These are phyloP conservation scores for Dicrurus megarhynchus DNA, from an alignment of 2,113 vertebrate genomes.

Conservation along the genomic window DNA sequence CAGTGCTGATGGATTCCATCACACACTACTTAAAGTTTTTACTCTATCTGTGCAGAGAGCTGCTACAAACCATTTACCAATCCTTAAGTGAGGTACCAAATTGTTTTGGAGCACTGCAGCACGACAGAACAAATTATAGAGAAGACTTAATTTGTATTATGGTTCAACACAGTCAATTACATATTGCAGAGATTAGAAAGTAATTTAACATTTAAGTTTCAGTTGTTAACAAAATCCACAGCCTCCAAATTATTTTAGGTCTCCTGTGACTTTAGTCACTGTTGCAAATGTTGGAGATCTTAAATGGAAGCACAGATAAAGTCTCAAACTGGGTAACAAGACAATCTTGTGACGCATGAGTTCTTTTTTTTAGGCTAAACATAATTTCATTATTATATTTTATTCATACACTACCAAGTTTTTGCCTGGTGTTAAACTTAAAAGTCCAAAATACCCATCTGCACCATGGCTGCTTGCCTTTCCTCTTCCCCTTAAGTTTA, in stretches of 20 bases:
- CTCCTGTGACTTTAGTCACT: slow-evolving; percentile 1
- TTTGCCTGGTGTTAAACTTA: background rate
- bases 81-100: slow-evolving; percentile 72
- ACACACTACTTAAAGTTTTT: slow-evolving; percentile 1
- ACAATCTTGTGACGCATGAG: background rate
- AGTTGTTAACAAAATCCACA: slow-evolving; percentile 60
- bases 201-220: slow-evolving; percentile 68
- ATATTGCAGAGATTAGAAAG: slow-evolving; percentile 73
- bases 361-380: slow-evolving; percentile 39
- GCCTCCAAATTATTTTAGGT: slow-evolving; percentile 38
- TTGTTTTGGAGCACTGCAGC: slow-evolving; percentile 66
- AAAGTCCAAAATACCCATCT: background rate
- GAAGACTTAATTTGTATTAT: slow-evolving; percentile 72
- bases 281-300: background rate
- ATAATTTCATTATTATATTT: background rate
- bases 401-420: background rate
- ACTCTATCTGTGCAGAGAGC: slow-evolving; percentile 8
- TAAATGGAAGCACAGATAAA: slow-evolving; percentile 20
- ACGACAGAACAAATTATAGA: slow-evolving; percentile 71
- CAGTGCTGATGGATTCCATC: background rate
- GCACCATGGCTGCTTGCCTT: background rate
- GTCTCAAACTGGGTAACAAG: slow-evolving; percentile 28
- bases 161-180: slow-evolving; percentile 76
- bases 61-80: slow-evolving; percentile 63
- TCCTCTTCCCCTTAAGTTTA: background rate